phyloP scores from a whole-genome alignment of 2,113 vertebrate species.

The Romanogobio albipinnatus region DNA sequence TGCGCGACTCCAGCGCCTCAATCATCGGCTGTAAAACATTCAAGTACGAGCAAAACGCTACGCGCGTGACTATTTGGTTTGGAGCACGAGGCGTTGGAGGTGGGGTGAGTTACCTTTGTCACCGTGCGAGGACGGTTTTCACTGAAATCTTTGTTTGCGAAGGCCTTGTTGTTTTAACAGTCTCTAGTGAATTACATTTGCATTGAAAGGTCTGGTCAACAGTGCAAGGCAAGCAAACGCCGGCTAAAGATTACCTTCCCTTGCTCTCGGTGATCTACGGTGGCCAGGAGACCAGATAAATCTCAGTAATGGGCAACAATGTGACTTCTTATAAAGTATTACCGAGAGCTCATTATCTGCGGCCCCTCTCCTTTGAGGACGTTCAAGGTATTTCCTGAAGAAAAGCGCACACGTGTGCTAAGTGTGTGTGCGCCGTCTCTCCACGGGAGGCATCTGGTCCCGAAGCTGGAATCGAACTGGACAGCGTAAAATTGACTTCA shows the following conservation, averaged over 20 bases:
- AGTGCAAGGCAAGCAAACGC: conserved; percentile 65
- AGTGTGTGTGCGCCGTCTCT: conserved; percentile 30
- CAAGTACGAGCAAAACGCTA: conserved; percentile 67
- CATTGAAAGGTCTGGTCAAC: conserved; percentile 74
- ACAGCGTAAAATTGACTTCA: conserved; percentile 81
- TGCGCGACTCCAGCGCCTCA: conserved; percentile 65
- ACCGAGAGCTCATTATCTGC: conserved; percentile 67
- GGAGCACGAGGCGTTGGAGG: conserved; percentile 54
- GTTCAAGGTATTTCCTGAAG: conserved; percentile 56
- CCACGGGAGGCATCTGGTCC: conserved; percentile 73
- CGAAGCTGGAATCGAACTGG: conserved; percentile 72
- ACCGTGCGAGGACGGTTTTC: conserved; percentile 52
- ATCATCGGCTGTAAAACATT: conserved; percentile 75
- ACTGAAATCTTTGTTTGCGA: conserved; percentile 71
- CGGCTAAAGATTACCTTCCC: conserved; percentile 72
- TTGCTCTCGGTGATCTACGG: conserved; percentile 68
- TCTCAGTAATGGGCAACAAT: conserved; percentile 73
- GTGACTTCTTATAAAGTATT: conserved; percentile 75
- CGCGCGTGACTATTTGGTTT: conserved; percentile 69
- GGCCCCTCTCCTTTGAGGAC: conserved; percentile 59
- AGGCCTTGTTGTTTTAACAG: conserved; percentile 68
- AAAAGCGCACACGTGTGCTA: conserved; percentile 14
- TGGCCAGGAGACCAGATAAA: conserved; percentile 69
- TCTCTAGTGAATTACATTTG: conserved; percentile 71
- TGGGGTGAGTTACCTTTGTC: conserved; percentile 67